Base-by-base conservation (phyloP, 2,888 invertebrate species). In the Scaptomyza polygonia region DNA sequence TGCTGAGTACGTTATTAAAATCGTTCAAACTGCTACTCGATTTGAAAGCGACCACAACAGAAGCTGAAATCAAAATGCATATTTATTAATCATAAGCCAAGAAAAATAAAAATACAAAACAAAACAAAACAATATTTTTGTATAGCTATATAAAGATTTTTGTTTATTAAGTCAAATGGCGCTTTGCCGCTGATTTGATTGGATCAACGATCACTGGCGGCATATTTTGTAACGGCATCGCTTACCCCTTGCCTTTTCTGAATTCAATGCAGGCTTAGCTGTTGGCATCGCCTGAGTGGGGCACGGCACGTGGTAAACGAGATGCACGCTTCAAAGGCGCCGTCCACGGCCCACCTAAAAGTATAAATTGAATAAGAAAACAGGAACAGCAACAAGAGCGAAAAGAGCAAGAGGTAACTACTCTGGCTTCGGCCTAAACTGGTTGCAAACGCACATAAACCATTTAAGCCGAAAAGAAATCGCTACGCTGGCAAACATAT, bases 401-500 rank as follows among this genome's bases (percentile, higher is more conserved):
- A 66, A 49, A 70, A 66, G 67, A 48, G 30, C 52, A 40, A 61
- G 54, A 64, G 64, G 64, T 67, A 63, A 55, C 45, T 30, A 52
- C 53, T 42, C 5, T 21, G 25, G 16, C 30, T 53, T 45, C 66
- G 42, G 79, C 69, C 67, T 77, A 88, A 88, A 84, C 84, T 80
- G 86, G 86, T 86, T 86, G 86, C 86, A 83, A 78, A 88, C 84
- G 83, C 80, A 85, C 83, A 84, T 83, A 88, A 88, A 83, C 88
- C 84, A 84, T 84, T 84, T 88, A 88, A 84, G 84, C 84, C 84
- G 76, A 84, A 84, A 86, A 88, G 84, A 82, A 82, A 82, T 87
- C 82, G 85, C 51, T 65, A 69, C 74, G 74, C 84, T 72, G 84
- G 77, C 74, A n/a, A n/a, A n/a, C n/a, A n/a, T n/a, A n/a, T n/a